Evolutionary conservation across 2,797 vertebrate genomes (phyloP).

Genomic region (Mus spretus): DNA sequence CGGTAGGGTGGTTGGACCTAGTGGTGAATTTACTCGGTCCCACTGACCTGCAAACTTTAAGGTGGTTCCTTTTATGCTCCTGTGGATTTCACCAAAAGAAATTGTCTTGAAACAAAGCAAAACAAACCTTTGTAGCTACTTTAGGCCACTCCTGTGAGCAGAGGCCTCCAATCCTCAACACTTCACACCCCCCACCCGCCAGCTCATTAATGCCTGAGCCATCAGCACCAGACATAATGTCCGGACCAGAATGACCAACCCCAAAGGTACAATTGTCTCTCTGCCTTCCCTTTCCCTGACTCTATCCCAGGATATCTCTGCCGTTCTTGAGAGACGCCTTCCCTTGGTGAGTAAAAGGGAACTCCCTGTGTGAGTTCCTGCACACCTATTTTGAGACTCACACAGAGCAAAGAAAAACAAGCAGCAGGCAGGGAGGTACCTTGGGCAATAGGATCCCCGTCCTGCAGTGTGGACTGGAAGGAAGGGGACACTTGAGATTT

Average conservation of each 20-base stretch:
- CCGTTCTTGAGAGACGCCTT: constrained; percentile 64
- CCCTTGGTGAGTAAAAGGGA: constrained; percentile 57
- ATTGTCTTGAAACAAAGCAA: not conserved
- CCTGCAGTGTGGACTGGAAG: not conserved
- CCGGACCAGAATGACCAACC: not conserved
- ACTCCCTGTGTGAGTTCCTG: constrained; percentile 68
- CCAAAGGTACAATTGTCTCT: not conserved
- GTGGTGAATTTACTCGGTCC: too few relatives aligned
- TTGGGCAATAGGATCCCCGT: fast-evolving
- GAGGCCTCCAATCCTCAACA: not conserved
- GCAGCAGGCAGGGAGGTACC: constrained; percentile 22
- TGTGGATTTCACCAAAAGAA: not conserved
- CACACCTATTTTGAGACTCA: constrained; percentile 74
- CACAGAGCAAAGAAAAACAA: not conserved
- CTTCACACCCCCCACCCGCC: fast-evolving
- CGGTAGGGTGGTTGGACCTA: fast-evolving
- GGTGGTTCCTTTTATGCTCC: not conserved
- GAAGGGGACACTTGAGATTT: constrained; percentile 68
- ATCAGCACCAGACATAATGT: not conserved
- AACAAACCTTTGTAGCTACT: too few relatives aligned
- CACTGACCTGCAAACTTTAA: not conserved
- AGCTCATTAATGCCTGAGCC: not conserved
- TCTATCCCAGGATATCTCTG: not conserved
- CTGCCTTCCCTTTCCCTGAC: constrained; percentile 37
- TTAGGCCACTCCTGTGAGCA: not conserved